A percentile compares a stretch with the other conserved stretches of the same genome.
These are phyloP conservation scores for Drosophila sordidula DNA, from an alignment of 2,888 invertebrate species.

Conservation along the genomic window DNA sequence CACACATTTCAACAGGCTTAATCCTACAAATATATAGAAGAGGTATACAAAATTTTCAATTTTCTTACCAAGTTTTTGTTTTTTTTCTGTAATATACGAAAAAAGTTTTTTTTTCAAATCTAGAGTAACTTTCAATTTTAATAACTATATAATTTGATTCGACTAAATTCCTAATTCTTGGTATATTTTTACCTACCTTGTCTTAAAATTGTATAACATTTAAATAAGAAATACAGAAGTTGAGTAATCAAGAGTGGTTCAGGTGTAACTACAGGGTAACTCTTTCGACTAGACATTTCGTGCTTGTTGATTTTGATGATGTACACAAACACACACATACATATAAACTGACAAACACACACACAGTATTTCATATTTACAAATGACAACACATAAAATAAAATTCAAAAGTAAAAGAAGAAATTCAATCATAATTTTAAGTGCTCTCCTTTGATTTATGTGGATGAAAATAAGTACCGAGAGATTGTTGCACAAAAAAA, in stretches of 20 bases:
- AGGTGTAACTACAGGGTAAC: background rate
- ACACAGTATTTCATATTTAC: conserved; percentile 6
- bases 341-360: background rate
- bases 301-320: background rate
- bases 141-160: no score
- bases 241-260: no score
- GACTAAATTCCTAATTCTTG: background rate
- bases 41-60: no score
- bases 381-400: background rate
- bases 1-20: no score
- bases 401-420: background rate
- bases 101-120: no score
- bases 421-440: conserved; percentile 34
- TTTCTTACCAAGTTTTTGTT: no score
- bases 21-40: no score
- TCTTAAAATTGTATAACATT: background rate
- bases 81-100: no score
- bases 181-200: background rate
- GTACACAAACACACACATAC: background rate
- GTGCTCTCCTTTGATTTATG: conserved; percentile 11
- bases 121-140: no score
- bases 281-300: background rate
- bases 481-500: background rate
- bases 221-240: background rate
- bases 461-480: background rate